A percentile compares a stretch with the other conserved stretches of the same genome.
These are phyloP conservation scores for Mimas tiliae DNA, from an alignment of 2,888 invertebrate species.

Conservation along the genomic window DNA sequence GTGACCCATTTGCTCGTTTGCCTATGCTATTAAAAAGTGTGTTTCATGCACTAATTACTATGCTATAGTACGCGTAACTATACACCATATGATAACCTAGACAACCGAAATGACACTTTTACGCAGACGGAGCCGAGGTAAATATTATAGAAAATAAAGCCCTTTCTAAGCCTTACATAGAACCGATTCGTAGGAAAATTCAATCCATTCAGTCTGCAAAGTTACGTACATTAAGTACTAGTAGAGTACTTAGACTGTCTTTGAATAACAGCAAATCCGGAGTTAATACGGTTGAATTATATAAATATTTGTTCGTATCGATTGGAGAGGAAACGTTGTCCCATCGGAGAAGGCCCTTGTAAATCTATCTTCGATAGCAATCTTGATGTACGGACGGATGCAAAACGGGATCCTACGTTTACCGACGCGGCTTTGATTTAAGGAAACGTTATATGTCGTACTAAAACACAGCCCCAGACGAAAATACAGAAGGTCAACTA, in stretches of 20 bases:
- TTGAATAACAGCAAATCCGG: conserved; percentile 25
- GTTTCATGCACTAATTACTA: no score
- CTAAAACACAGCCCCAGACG: conserved; percentile 36
- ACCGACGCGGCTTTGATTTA: conserved; percentile 72
- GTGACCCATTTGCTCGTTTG: no score
- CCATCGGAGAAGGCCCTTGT: conserved; percentile 77
- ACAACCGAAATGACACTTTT: no score
- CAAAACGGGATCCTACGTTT: conserved; percentile 75
- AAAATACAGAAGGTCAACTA: conserved; percentile 12
- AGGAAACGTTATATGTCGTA: conserved; percentile 58
- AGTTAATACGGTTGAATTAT: conserved; percentile 33
- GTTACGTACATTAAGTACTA: not conserved
- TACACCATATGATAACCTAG: no score
- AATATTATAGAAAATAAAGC: no score
- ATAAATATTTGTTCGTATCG: conserved; percentile 70
- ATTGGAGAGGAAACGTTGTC: conserved; percentile 64
- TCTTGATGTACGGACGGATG: conserved; percentile 85
- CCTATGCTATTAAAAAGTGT: no score
- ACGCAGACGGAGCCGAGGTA: no score
- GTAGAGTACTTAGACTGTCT: not conserved
- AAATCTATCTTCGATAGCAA: conserved; percentile 82
- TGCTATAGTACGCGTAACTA: no score
- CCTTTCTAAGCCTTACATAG: no score
- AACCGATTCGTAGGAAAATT: not conserved
- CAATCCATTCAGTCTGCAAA: not conserved